Conservation (phyloP, 2,797 vertebrate genomes). For the Antrozous pallidus region DNA sequence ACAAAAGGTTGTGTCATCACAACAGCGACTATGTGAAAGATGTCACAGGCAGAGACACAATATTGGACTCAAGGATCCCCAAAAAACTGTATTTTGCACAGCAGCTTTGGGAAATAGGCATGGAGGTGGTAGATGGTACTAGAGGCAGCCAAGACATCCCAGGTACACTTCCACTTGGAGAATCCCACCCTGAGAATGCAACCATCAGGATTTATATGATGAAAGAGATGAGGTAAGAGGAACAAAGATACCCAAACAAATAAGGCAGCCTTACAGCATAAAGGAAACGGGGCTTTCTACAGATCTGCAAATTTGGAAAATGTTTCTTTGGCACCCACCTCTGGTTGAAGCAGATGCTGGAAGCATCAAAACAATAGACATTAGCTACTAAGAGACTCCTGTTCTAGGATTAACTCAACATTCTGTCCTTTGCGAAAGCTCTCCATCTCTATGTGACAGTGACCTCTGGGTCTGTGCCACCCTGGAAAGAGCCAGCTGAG, state of each 20-base stretch:
- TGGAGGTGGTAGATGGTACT: background rate
- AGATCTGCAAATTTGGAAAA: background rate
- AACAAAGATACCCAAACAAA: background rate
- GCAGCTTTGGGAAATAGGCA: background rate
- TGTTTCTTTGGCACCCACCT: background rate
- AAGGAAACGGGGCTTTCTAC: background rate
- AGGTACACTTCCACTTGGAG: background rate
- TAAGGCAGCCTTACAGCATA: background rate
- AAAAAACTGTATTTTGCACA: background rate
- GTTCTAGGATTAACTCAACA: background rate
- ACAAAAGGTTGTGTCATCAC: background rate
- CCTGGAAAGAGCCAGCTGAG: background rate
- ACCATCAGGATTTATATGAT: background rate
- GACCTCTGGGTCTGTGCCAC: background rate
- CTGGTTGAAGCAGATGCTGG: background rate
- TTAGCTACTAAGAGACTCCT: background rate
- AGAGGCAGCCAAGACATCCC: background rate
- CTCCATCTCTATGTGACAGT: fast-evolving
- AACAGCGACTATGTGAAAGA: background rate
- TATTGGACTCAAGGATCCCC: background rate
- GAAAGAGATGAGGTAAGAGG: background rate
- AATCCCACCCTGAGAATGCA: background rate
- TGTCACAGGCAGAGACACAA: background rate
- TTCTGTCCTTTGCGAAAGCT: background rate
- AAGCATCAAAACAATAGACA: background rate